A percentile compares a stretch with the other conserved stretches of the same genome.
Conservation (phyloP, 2,113 vertebrate species). For the Gopherus evgoodei region DNA sequence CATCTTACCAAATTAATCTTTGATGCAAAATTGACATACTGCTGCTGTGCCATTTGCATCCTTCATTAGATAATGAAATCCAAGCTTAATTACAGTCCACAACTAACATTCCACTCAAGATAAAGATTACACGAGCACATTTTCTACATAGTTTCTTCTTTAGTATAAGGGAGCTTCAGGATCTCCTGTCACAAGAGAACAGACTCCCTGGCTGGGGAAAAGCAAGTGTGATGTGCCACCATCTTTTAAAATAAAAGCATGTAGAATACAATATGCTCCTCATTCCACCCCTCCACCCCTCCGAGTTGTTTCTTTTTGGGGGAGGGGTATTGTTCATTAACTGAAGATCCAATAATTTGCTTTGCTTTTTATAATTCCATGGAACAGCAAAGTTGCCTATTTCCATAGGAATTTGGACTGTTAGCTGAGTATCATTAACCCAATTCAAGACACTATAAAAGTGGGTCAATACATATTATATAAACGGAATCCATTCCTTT, state of each 20-base stretch:
- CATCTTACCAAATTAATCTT: not conserved
- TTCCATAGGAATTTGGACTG: not conserved
- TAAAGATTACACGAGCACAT: not conserved
- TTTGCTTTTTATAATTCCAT: fast-evolving
- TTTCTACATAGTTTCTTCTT: not conserved
- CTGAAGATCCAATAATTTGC: not conserved
- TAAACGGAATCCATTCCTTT: not conserved
- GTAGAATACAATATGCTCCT: fast-evolving
- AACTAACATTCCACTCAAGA: not conserved
- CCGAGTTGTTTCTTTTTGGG: not conserved
- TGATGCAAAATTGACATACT: not conserved
- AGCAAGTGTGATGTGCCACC: not conserved
- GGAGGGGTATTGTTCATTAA: not conserved
- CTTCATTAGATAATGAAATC: not conserved
- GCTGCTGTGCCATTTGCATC: conserved; percentile 8
- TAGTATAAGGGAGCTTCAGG: not conserved
- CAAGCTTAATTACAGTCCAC: not conserved
- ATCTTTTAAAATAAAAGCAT: not conserved
- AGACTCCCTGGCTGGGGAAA: not conserved
- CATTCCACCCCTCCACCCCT: too few species aligned
- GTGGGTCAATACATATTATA: not conserved
- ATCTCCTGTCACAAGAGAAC: not conserved
- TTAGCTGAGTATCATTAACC: not conserved
- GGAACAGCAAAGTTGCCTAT: not conserved
- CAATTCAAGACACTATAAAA: not conserved